Base-by-base conservation (phyloP, 2,888 invertebrate species). In the Rhagonycha fulva region DNA sequence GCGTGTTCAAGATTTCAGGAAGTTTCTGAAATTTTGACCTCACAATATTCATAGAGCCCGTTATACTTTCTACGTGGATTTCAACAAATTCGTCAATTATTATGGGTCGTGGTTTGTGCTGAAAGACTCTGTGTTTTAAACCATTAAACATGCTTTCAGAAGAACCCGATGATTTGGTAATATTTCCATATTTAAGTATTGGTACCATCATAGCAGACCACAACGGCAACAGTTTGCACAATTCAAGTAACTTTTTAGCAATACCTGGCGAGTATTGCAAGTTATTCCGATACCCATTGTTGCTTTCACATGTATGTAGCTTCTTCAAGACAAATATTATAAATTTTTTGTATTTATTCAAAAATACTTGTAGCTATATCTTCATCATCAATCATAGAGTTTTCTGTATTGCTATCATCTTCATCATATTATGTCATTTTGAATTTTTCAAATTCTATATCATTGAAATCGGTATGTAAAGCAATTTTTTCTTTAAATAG, bases 71-170 rank as follows among this genome's bases (percentile, higher is more conserved):
- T 61, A 62, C 10, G 47, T 69, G 69, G 3, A 60, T 70, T 12
- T 23, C 3, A 10, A 70, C 9, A 23, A 70, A 60, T 12, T 24
- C 19, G 19, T 14, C 61, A 19, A 2, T 1, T 19, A 19, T 19
- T 19, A 19, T 19, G 19, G 19, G 70, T 19, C 61, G 14, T 70
- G 62, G 24, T 24, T 70, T 24, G 5, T 70, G 70, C 14, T 70
- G 47, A 26, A 70, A 70, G 9, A 70, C 24, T 60, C 70, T 70
- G 14, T 70, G 60, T 70, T 70, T 70, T 24, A 70, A 11, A 23
- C 61, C 70, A 61, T 70, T 70, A 60, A 70, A 70, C 9, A 19
- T n/a, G 26, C 70, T 62, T 70, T 70, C 70, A 5, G 61, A 61
- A 12, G 24, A 14, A 1, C 61, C 70, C 14, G 61, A 61, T 4